phyloP scores from a whole-genome alignment of 1,140 invertebrate genomes.

The Asbolus verrucosus region DNA sequence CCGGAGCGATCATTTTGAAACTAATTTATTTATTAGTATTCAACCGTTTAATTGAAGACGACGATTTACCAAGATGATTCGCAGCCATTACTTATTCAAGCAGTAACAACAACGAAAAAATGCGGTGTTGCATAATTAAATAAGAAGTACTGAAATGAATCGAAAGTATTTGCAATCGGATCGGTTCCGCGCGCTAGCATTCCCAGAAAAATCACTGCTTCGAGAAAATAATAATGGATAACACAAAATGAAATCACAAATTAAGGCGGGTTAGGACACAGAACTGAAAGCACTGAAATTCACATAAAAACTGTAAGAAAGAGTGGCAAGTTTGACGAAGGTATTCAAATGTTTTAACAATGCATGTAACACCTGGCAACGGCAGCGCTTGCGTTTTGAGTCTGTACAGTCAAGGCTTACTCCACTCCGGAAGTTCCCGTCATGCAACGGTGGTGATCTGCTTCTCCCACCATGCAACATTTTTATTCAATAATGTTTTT shows the following conservation, averaged over 20 bases:
- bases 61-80: background rate
- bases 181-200: constrained; percentile 19
- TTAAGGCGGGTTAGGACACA: constrained; percentile 41
- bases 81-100: background rate
- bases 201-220: constrained; percentile 18
- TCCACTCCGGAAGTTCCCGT: constrained; percentile 62
- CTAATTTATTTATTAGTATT: constrained; percentile 11
- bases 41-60: constrained; percentile 24
- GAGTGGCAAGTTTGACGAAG: constrained; percentile 60
- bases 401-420: constrained; percentile 55
- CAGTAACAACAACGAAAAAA: background rate
- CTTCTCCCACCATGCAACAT: constrained; percentile 56
- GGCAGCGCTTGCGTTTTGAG: constrained; percentile 58
- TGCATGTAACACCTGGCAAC: constrained; percentile 61
- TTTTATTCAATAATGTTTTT: constrained; percentile 29
- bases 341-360: constrained; percentile 64
- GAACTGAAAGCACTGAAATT: constrained; percentile 62
- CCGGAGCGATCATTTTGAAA: constrained; percentile 31
- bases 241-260: constrained; percentile 33
- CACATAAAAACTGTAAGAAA: constrained; percentile 63
- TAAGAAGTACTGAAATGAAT: constrained; percentile 21
- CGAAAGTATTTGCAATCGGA: constrained; percentile 16
- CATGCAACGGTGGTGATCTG: constrained; percentile 64
- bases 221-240: constrained; percentile 23
- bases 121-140: constrained; percentile 26